phyloP scores from a whole-genome alignment of 2,113 vertebrate species.

The Ictalurus furcatus region DNA sequence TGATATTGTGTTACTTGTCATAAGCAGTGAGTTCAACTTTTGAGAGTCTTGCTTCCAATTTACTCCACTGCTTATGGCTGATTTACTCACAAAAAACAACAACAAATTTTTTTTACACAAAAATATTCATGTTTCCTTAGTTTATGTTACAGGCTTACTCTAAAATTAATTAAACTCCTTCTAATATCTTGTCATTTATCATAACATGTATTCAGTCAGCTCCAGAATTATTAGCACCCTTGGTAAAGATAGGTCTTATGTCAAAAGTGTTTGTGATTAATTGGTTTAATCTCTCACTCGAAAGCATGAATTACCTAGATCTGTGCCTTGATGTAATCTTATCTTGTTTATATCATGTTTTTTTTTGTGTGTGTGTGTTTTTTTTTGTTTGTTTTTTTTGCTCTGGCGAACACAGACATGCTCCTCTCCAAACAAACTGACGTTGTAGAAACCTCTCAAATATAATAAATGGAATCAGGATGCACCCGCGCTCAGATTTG shows the following conservation, averaged over 20 bases:
- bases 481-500: background rate
- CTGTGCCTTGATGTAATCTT: background rate
- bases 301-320: background rate
- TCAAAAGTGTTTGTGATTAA: background rate
- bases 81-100: background rate
- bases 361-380: too few relatives aligned
- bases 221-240: background rate
- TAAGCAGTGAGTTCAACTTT: background rate
- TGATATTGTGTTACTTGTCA: background rate
- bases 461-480: background rate
- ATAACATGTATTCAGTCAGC: background rate
- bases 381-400: background rate
- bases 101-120: background rate
- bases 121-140: background rate
- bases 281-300: background rate
- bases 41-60: background rate
- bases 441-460: background rate
- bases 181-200: background rate
- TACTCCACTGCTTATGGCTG: background rate
- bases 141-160: background rate
- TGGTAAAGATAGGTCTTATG: background rate
- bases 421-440: background rate
- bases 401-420: background rate
- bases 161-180: background rate
- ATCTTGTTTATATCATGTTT: background rate